phyloP scores from a whole-genome alignment of 2,888 invertebrate species.

The Leptothorax acervorum region DNA sequence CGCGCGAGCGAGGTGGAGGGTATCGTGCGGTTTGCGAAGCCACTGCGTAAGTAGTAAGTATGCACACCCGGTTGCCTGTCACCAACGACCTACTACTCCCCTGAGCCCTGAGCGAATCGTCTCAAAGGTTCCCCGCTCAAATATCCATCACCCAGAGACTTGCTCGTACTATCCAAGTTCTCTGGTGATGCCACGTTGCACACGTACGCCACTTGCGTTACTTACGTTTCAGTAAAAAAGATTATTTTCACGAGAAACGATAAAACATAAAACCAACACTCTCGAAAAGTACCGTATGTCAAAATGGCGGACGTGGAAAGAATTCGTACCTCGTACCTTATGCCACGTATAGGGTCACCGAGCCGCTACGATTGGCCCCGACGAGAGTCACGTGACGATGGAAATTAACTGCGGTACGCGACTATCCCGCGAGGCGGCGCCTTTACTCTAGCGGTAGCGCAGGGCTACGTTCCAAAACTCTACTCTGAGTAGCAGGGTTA shows the following conservation, averaged over 20 bases:
- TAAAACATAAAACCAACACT: slow-evolving; percentile 90
- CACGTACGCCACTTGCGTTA: slow-evolving; percentile 77
- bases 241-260: slow-evolving; percentile 88
- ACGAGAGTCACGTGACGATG: slow-evolving; percentile 78
- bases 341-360: slow-evolving; percentile 91
- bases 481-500: too few species aligned
- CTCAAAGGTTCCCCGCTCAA: slow-evolving; percentile 71
- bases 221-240: slow-evolving; percentile 86
- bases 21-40: slow-evolving; percentile 76
- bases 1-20: slow-evolving; percentile 69
- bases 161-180: slow-evolving; percentile 61
- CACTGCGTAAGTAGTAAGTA: slow-evolving; percentile 77
- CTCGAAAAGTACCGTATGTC: slow-evolving; percentile 91
- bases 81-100: slow-evolving; percentile 84
- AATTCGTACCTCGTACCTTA: slow-evolving; percentile 90
- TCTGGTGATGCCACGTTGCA: slow-evolving; percentile 64
- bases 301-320: slow-evolving; percentile 94
- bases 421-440: too few species aligned
- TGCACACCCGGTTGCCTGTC: slow-evolving; percentile 84
- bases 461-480: too few species aligned
- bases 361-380: slow-evolving; percentile 79
- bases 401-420: too few species aligned
- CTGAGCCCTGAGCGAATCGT: slow-evolving; percentile 68
- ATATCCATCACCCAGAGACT: slow-evolving; percentile 69
- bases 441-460: too few species aligned